phyloP scores from a whole-genome alignment of 1,140 invertebrate genomes.

The Nixonia krombeini region DNA sequence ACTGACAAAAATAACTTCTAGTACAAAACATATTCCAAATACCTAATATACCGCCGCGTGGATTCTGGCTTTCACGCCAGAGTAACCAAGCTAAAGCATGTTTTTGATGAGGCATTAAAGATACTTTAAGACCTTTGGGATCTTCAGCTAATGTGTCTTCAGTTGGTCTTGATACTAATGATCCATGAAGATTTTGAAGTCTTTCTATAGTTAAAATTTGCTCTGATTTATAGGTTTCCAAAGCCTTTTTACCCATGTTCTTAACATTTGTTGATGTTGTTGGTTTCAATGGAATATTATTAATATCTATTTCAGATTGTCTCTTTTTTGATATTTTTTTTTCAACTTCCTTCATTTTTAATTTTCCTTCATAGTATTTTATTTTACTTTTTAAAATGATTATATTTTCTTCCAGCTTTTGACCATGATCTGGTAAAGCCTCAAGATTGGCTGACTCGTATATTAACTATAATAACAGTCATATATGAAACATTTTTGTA shows the following conservation, averaged over 20 bases:
- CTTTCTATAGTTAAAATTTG: conserved; percentile 80
- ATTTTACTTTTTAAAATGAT: conserved; percentile 62
- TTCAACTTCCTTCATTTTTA: conserved; percentile 14
- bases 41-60: conserved; percentile 84
- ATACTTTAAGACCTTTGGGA: conserved; percentile 77
- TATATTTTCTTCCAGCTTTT: conserved; percentile 65
- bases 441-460: conserved; percentile 68
- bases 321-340: background rate
- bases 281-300: conserved; percentile 16
- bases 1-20: too few species aligned
- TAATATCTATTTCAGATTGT: conserved; percentile 1
- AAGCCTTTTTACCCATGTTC: conserved; percentile 67
- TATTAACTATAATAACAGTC: conserved; percentile 65
- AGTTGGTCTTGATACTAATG: conserved; percentile 77
- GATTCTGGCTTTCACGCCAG: conserved; percentile 89
- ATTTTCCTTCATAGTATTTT: conserved; percentile 65
- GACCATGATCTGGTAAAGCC: conserved; percentile 72
- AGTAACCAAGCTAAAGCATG: conserved; percentile 89
- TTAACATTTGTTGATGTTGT: conserved; percentile 8
- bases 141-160: conserved; percentile 75
- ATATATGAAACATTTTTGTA: conserved; percentile 6
- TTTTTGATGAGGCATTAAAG: conserved; percentile 89
- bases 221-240: conserved; percentile 75
- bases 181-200: conserved; percentile 81
- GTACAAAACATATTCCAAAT: too few species aligned